Evolutionary conservation across 2,888 invertebrate species (phyloP).

Genomic region (Priocnemis perturbator): DNA sequence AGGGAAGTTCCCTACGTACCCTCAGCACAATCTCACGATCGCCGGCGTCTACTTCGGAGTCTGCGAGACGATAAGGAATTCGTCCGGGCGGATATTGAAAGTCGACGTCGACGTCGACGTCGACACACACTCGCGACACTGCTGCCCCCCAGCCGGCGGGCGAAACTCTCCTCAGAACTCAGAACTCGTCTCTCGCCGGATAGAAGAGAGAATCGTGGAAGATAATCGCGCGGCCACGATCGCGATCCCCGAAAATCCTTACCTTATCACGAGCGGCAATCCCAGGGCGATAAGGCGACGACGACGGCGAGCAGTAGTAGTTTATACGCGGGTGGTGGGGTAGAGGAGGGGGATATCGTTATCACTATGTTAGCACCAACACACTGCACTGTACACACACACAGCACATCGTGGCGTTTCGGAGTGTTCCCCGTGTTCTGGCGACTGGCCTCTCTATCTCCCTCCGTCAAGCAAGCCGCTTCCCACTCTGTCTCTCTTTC

Average conservation of each 20-base stretch:
- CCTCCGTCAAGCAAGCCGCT: slow-evolving; percentile 2
- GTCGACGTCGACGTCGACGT: too few species aligned
- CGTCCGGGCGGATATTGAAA: not conserved
- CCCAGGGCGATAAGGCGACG: slow-evolving; percentile 26
- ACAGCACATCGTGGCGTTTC: slow-evolving; percentile 68
- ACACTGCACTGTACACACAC: slow-evolving; percentile 74
- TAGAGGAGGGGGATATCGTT: slow-evolving; percentile 36
- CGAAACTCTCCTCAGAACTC: too few species aligned
- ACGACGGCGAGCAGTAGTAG: slow-evolving; percentile 23
- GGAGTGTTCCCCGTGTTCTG: slow-evolving; percentile 22
- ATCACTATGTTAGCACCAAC: slow-evolving; percentile 72
- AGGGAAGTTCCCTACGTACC: too few species aligned
- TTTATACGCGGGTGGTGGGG: slow-evolving; percentile 6
- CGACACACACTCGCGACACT: slow-evolving; percentile 6
- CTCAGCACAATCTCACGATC: too few species aligned
- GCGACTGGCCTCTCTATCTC: not conserved
- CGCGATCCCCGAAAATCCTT: slow-evolving; percentile 27
- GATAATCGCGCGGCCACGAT: not conserved
- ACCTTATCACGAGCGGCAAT: slow-evolving; percentile 41
- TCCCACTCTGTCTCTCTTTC: slow-evolving; percentile 6
- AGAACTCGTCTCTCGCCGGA: too few species aligned
- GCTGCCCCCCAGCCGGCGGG: not conserved
- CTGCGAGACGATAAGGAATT: too few species aligned
- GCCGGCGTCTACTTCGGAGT: too few species aligned
- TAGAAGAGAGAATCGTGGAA: not conserved